phyloP scores from a whole-genome alignment of 1,140 invertebrate genomes.

The Protaetia brevitarsis region DNA sequence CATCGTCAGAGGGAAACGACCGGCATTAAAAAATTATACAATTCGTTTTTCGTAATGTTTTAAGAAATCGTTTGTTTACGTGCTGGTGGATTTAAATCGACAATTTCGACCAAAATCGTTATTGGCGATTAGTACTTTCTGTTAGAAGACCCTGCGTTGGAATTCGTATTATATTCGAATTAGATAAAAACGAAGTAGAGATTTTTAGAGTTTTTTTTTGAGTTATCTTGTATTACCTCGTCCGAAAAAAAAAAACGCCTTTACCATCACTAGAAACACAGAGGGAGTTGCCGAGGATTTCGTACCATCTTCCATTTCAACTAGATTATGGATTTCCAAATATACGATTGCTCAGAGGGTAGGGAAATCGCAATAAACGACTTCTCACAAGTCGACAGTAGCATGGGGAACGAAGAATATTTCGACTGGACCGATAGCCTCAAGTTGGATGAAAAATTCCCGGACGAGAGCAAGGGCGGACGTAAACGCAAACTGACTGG shows the following conservation, averaged over 20 bases:
- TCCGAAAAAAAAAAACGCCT: no score
- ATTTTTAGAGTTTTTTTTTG: background rate
- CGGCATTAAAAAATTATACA: slow-evolving; percentile 79
- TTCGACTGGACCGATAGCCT: slow-evolving; percentile 44
- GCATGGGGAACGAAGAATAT: slow-evolving; percentile 46
- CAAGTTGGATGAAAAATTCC: slow-evolving; percentile 40
- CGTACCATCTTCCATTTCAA: background rate
- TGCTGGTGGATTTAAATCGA: background rate
- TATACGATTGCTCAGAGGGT: slow-evolving; percentile 37
- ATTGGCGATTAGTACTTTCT: background rate
- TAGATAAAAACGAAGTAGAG: slow-evolving; percentile 3
- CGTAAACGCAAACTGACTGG: slow-evolving; percentile 37
- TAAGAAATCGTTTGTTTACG: slow-evolving; percentile 49
- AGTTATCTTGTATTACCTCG: no score
- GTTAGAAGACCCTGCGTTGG: background rate
- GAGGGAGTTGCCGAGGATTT: no score
- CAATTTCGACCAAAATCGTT: background rate
- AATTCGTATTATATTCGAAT: background rate
- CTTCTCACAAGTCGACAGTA: slow-evolving; percentile 33
- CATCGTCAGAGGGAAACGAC: slow-evolving; percentile 76
- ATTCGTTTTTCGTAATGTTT: slow-evolving; percentile 80
- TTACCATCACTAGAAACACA: no score
- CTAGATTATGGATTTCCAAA: slow-evolving; percentile 46
- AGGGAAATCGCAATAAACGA: slow-evolving; percentile 38
- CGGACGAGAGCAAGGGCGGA: slow-evolving; percentile 21